Percentiles rank a stretch among this genome's conserved stretches.
These are phyloP conservation scores for Pangasianodon gigas DNA, from an alignment of 2,113 vertebrate species.

Conservation along the genomic window DNA sequence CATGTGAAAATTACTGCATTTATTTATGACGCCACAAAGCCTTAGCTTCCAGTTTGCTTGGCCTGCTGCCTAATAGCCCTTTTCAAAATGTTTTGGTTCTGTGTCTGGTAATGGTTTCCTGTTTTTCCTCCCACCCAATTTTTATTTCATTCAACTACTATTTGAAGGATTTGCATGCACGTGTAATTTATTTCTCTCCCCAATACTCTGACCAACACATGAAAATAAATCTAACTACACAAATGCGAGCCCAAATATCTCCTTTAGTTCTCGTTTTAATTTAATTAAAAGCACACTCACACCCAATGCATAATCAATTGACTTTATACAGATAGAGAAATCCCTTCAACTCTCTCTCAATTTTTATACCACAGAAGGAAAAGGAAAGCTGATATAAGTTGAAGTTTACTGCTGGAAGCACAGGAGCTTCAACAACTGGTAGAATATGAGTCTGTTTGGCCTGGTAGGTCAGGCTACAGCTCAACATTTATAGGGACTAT, in stretches of 20 bases:
- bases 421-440: not conserved
- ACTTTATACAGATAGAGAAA: not conserved
- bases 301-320: not conserved
- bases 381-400: not conserved
- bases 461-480: not conserved
- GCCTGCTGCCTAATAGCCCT: conserved; percentile 7
- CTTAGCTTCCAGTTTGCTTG: not conserved
- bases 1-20: conserved; percentile 43
- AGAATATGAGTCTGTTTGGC: not conserved
- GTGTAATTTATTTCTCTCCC: not conserved
- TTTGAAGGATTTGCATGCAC: not conserved
- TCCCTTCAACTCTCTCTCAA: not conserved
- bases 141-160: not conserved
- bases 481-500: not conserved
- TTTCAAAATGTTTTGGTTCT: not conserved
- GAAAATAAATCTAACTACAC: not conserved
- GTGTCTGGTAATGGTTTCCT: not conserved
- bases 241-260: not conserved
- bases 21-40: conserved; percentile 39
- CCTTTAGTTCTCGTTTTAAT: not conserved
- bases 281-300: not conserved
- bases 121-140: not conserved
- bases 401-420: not conserved
- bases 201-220: not conserved
- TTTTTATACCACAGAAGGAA: not conserved